A percentile compares a stretch with the other conserved stretches of the same genome.
Evolutionary conservation across 2,113 vertebrate species (phyloP).

Genomic region (Perccottus glenii): DNA sequence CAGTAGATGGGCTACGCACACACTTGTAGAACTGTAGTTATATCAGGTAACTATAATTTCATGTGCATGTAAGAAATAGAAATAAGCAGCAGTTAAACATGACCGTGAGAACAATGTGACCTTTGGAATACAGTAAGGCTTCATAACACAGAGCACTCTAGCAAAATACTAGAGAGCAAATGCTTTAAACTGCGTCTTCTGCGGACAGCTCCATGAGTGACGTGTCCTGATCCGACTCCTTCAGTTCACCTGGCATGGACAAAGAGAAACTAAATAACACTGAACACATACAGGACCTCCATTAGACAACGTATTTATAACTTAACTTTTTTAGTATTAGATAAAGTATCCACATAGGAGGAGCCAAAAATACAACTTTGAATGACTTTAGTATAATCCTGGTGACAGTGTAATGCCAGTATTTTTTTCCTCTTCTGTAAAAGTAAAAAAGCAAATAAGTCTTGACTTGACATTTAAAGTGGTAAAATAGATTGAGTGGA

Average conservation of each 20-base stretch:
- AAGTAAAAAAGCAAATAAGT: not conserved
- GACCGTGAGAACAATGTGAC: too few species aligned
- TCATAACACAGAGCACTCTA: too few species aligned
- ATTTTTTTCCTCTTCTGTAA: not conserved
- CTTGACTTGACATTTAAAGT: too few species aligned
- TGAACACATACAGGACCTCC: not conserved
- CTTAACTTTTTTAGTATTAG: conserved; percentile 3
- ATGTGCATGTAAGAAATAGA: not conserved
- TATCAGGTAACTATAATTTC: not conserved
- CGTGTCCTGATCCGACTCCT: not conserved
- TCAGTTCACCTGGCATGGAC: conserved; percentile 6
- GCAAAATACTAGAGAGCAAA: too few species aligned
- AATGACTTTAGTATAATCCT: conserved; percentile 1
- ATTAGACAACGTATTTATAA: not conserved
- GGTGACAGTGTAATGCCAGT: not conserved
- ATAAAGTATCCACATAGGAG: conserved; percentile 27
- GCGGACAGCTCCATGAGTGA: not conserved
- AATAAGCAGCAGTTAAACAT: too few species aligned
- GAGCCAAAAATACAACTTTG: conserved; percentile 5
- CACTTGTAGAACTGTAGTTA: too few species aligned
- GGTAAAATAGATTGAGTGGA: too few species aligned
- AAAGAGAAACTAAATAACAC: not conserved
- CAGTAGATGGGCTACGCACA: too few species aligned
- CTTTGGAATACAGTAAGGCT: too few species aligned
- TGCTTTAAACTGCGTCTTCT: not conserved